Conservation (phyloP, 2,888 invertebrate genomes). For the Platypus cylindrus region DNA sequence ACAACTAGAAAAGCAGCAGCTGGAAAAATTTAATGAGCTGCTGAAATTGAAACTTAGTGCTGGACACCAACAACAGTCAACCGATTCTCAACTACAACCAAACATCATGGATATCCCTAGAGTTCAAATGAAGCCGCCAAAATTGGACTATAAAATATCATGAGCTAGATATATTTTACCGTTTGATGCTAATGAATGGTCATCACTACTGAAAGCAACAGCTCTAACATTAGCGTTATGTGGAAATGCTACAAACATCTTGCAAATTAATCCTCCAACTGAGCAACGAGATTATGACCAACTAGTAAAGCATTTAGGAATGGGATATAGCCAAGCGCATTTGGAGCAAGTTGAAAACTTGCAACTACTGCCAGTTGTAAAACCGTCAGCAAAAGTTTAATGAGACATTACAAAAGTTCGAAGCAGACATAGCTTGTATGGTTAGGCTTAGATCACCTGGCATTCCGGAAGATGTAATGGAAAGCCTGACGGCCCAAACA, state of each 20-base stretch:
- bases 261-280: not conserved
- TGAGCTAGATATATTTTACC: too few relatives aligned
- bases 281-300: not conserved
- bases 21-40: too few relatives aligned
- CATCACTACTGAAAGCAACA: not conserved
- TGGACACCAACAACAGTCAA: too few relatives aligned
- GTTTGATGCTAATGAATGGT: not conserved
- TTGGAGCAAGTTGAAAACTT: too few relatives aligned
- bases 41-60: too few relatives aligned
- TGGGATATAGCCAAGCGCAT: constrained; percentile 2
- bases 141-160: too few relatives aligned
- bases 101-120: too few relatives aligned
- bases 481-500: constrained; percentile 5
- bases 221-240: not conserved
- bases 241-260: not conserved
- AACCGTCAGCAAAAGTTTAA: constrained; percentile 3
- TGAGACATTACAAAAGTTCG: too few relatives aligned
- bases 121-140: too few relatives aligned
- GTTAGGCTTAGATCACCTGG: constrained; percentile 4
- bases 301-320: not conserved
- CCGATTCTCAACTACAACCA: too few relatives aligned
- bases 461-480: constrained; percentile 6
- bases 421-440: constrained; percentile 3
- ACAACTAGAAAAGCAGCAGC: too few relatives aligned
- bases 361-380: constrained; percentile 3